Percentiles rank a stretch among this genome's conserved stretches.
Evolutionary conservation across 2,797 vertebrate genomes (phyloP).

Genomic region (Pseudocheirus occidentalis): DNA sequence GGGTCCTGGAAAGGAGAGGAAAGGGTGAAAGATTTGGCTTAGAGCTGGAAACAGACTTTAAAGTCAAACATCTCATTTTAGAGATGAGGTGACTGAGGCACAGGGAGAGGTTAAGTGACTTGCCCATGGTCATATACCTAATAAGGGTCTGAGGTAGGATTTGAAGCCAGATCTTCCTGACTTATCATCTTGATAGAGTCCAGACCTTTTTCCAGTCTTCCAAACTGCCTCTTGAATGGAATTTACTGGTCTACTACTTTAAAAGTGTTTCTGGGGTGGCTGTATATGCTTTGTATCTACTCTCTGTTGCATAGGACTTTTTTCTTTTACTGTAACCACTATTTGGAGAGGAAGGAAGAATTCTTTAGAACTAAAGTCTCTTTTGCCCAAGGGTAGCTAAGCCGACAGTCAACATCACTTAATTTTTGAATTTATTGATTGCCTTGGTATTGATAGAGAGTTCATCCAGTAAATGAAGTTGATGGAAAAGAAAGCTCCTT

Average conservation of each 20-base stretch:
- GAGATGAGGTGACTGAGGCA: neutral
- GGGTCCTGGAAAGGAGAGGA: neutral
- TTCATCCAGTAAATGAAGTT: neutral
- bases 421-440: neutral
- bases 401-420: no score
- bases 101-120: neutral
- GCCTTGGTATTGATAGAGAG: neutral
- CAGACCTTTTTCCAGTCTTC: neutral
- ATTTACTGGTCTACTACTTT: neutral
- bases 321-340: neutral
- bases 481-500: neutral
- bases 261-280: neutral
- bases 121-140: neutral
- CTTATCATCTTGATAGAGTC: neutral
- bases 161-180: neutral
- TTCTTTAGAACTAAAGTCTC: neutral
- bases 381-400: neutral
- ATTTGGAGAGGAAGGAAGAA: neutral
- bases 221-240: neutral
- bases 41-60: neutral
- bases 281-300: neutral
- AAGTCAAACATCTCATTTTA: neutral
- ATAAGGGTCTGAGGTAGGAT: neutral
- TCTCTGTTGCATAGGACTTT: neutral
- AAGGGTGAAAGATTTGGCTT: neutral